These are phyloP conservation scores for Drepana falcataria DNA, from an alignment of 2,888 invertebrate genomes.

Conservation along the genomic window DNA sequence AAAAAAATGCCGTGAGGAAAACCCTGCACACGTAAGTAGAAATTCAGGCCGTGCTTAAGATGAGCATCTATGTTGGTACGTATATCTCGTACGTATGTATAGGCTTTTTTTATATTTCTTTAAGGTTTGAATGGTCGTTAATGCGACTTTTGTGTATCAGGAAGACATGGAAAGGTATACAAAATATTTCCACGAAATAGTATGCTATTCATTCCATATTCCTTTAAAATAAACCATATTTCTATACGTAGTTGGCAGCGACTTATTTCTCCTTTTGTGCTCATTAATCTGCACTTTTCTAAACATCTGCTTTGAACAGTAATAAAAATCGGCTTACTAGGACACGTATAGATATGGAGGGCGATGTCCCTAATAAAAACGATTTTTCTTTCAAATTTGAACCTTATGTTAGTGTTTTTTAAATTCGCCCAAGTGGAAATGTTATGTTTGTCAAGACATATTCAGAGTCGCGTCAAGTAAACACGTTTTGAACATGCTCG, in stretches of 20 bases:
- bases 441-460: conserved; percentile 41
- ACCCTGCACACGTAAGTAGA: too few species aligned
- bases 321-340: conserved; percentile 72
- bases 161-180: too few species aligned
- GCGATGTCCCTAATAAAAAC: conserved; percentile 26
- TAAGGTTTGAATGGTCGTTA: too few species aligned
- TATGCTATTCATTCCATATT: too few species aligned
- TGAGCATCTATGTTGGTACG: too few species aligned
- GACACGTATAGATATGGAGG: conserved; percentile 52
- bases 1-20: too few species aligned
- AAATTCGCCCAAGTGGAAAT: conserved; percentile 34
- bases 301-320: conserved; percentile 58
- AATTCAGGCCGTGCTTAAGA: too few species aligned
- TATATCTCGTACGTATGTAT: too few species aligned
- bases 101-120: too few species aligned
- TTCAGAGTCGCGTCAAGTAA: conserved; percentile 48
- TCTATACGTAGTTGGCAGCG: conserved; percentile 28
- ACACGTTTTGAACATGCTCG: conserved; percentile 55
- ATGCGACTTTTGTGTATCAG: too few species aligned
- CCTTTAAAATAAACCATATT: too few species aligned
- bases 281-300: conserved; percentile 58
- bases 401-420: conserved; percentile 29
- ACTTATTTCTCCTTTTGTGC: conserved; percentile 44
- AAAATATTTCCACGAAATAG: too few species aligned
- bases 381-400: conserved; percentile 20